These are phyloP conservation scores for Pipistrellus pygmaeus DNA, from an alignment of 2,797 vertebrate genomes.

Conservation along the genomic window DNA sequence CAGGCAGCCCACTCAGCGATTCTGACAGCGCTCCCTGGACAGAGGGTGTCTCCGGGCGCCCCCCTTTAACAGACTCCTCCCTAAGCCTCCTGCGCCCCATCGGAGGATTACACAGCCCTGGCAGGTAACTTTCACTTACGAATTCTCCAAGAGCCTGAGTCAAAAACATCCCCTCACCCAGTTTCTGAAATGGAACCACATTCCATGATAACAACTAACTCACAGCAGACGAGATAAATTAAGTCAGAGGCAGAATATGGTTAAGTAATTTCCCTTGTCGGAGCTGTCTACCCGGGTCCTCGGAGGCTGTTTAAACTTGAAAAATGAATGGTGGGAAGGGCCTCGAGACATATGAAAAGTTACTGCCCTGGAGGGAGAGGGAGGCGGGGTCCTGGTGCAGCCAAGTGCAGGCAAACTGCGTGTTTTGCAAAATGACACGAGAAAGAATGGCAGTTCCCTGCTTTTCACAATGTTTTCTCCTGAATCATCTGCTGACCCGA, in stretches of 20 bases:
- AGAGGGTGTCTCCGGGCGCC: background rate
- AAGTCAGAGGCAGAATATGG: conserved; percentile 45
- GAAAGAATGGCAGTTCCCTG: background rate
- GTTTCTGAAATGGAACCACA: conserved; percentile 72
- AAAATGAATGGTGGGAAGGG: background rate
- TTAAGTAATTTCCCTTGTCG: background rate
- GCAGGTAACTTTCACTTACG: conserved; percentile 47
- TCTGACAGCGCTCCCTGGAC: background rate
- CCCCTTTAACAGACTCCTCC: background rate
- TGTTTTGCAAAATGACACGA: background rate
- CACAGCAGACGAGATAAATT: conserved; percentile 70
- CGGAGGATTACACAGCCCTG: conserved; percentile 54
- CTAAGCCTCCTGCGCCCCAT: background rate
- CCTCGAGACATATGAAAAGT: background rate
- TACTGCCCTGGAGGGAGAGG: background rate
- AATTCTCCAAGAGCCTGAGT: conserved; percentile 59
- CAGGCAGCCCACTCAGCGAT: background rate
- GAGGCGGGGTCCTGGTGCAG: background rate
- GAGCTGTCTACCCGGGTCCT: conserved; percentile 27
- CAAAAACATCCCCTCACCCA: conserved; percentile 63
- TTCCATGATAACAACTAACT: conserved; percentile 69
- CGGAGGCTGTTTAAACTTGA: conserved; percentile 5
- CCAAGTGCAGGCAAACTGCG: background rate
- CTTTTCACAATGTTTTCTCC: background rate
- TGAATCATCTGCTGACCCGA: background rate